Base-by-base conservation (phyloP, 2,797 vertebrate species). In the Capromys pilorides region DNA sequence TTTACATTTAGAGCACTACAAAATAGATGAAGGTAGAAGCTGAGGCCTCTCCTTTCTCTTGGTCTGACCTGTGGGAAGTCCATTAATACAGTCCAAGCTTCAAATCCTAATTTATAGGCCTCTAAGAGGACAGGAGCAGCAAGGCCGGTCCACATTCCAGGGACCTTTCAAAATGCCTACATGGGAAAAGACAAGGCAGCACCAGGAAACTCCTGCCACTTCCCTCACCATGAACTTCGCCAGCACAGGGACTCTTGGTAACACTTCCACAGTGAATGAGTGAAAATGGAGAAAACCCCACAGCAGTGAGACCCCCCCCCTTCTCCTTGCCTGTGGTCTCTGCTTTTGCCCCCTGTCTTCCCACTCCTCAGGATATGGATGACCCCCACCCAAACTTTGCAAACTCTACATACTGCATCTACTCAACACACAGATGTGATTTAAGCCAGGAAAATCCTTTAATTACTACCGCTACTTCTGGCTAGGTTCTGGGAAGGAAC, bases 381-480 rank as follows among this genome's bases (percentile, higher is more conserved):
- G 31, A 80, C 12, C 21, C 19, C 7, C 18, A 33, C 4, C 0
- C 5, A 1, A 5, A 2, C 0, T 22, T 16, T 49, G 77, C 51
- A 94, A 93, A 80, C 61, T 33, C 45, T 77, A 33, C 28, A 14
- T 24, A 13, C 36, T 36, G 36, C 13, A 64, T 88, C 21, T 5
- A 36, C 78, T 69, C n/a, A 62, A 77, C 0, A 39, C 66, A 66
- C 88, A 81, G 94, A 57, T 88, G 82, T 41, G 91, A 83, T 75
- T 28, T 84, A 95, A 96, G 92, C 64, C 93, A 80, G 88, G 73
- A 93, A 96, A 95, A 95, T 95, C 93, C 96, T 93, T 87, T 96
- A 92, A 95, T 97, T 96, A 87, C 51, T 10, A 54, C 11, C 4
- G 57, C 90, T 91, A 51, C 88, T 93, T 90, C 92, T 94, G 82